A percentile compares a stretch with the other conserved stretches of the same genome.
These are phyloP conservation scores for Petrolisthes manimaculis DNA, from an alignment of 2,888 invertebrate genomes.

Conservation along the genomic window DNA sequence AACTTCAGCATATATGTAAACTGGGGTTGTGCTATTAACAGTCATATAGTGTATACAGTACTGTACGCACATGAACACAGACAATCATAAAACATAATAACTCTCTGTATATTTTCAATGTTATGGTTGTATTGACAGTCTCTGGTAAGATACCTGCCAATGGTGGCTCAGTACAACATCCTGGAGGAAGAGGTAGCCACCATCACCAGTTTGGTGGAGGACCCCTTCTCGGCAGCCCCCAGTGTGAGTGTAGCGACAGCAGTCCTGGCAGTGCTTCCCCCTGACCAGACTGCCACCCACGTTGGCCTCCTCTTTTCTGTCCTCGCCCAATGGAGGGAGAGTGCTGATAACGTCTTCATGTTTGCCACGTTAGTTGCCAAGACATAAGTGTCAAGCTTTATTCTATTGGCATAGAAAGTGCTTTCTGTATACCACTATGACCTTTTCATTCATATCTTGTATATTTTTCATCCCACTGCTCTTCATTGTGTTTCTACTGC, in stretches of 20 bases:
- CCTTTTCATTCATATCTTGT: background rate
- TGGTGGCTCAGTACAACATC: conserved; percentile 30
- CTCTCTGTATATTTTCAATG: background rate
- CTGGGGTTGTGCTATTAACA: too few relatives aligned
- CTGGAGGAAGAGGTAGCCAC: conserved; percentile 46
- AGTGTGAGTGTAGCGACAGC: conserved; percentile 31
- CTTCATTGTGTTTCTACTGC: background rate
- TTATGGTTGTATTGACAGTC: background rate
- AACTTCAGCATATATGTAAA: too few relatives aligned
- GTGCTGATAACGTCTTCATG: conserved; percentile 55
- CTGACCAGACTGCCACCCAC: conserved; percentile 9
- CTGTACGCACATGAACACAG: too few relatives aligned
- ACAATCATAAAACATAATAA: too few relatives aligned
- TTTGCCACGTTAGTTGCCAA: conserved; percentile 51
- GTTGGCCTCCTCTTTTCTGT: conserved; percentile 43
- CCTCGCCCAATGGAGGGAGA: conserved; percentile 59
- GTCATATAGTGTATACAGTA: too few relatives aligned
- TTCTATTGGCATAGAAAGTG: background rate
- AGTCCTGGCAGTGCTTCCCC: conserved; percentile 26
- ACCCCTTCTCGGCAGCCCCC: conserved; percentile 58
- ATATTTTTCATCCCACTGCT: background rate
- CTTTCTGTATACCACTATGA: background rate
- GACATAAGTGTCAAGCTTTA: background rate
- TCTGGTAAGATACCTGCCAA: conserved; percentile 43
- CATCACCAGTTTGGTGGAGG: conserved; percentile 48